Evolutionary conservation across 1,140 invertebrate genomes (phyloP).

Genomic region (Leptoteleia sp.): DNA sequence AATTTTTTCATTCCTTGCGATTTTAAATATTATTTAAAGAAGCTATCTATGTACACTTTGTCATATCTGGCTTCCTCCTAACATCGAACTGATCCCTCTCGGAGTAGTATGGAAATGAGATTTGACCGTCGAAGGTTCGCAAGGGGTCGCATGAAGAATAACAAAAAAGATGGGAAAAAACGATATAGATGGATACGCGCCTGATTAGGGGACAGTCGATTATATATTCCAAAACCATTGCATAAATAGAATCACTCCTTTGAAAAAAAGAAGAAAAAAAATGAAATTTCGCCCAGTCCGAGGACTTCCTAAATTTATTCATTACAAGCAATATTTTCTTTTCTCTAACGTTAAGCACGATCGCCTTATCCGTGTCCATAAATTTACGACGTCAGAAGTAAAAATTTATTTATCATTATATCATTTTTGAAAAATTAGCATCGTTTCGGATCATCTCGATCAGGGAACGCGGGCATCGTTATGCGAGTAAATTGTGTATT

Average conservation of each 20-base stretch:
- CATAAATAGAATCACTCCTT: slow-evolving; percentile 49
- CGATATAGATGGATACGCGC: slow-evolving; percentile 41
- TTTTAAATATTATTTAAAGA: too few species aligned
- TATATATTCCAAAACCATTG: slow-evolving; percentile 58
- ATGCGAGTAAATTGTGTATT: slow-evolving; percentile 76
- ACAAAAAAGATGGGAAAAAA: too few species aligned
- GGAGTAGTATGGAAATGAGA: too few species aligned
- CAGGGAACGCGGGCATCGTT: slow-evolving; percentile 46
- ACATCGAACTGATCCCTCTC: too few species aligned
- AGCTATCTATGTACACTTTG: too few species aligned
- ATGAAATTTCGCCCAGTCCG: slow-evolving; percentile 2
- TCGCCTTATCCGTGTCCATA: background rate
- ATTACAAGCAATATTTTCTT: background rate
- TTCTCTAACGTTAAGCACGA: too few species aligned
- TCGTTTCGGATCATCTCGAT: slow-evolving; percentile 31
- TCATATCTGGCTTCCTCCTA: too few species aligned
- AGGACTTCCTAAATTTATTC: slow-evolving; percentile 10
- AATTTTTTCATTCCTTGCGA: too few species aligned
- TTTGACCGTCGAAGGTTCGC: too few species aligned
- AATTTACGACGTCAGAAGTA: background rate
- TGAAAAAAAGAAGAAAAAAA: slow-evolving; percentile 30
- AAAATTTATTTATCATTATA: slow-evolving; percentile 47
- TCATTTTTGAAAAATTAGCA: slow-evolving; percentile 41
- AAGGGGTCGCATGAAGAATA: too few species aligned
- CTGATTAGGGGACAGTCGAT: slow-evolving; percentile 64